These are phyloP conservation scores for Panzeria rudis DNA, from an alignment of 2,888 invertebrate species.

Conservation along the genomic window DNA sequence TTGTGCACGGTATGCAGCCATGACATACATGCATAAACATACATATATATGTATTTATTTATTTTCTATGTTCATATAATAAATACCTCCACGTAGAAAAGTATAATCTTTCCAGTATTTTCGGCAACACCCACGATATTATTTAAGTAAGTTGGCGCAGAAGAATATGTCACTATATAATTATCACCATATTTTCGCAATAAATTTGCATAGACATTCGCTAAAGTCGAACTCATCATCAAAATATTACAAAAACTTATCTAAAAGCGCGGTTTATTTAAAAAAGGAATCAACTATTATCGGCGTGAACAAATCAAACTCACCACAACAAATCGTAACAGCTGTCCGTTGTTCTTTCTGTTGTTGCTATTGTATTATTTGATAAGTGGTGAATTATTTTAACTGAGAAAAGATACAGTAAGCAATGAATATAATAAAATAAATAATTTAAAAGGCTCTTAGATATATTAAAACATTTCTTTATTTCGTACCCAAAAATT, in stretches of 20 bases:
- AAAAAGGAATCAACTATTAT: neutral
- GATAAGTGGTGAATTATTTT: no score
- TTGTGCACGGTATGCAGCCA: neutral
- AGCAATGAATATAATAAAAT: no score
- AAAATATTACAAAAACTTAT: neutral
- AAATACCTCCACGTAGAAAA: constrained; percentile 76
- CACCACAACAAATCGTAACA: no score
- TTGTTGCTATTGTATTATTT: no score
- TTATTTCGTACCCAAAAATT: no score
- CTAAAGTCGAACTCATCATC: constrained; percentile 78
- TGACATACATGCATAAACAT: no score
- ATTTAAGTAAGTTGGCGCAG: constrained; percentile 77
- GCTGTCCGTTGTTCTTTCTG: no score
- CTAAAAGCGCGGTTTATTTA: constrained; percentile 10
- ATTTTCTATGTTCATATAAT: neutral
- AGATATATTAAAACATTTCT: no score
- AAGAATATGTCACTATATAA: constrained; percentile 76
- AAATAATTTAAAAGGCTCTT: no score
- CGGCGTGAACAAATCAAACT: no score
- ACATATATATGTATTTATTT: neutral
- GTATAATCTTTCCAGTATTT: constrained; percentile 75
- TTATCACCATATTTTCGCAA: constrained; percentile 77
- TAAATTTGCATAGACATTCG: constrained; percentile 80
- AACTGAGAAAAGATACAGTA: no score
- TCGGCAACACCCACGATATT: constrained; percentile 75